Evolutionary conservation across 2,113 vertebrate genomes (phyloP), one percentile per base, ranked within the genome.

Genomic region (Upupa epops): DNA sequence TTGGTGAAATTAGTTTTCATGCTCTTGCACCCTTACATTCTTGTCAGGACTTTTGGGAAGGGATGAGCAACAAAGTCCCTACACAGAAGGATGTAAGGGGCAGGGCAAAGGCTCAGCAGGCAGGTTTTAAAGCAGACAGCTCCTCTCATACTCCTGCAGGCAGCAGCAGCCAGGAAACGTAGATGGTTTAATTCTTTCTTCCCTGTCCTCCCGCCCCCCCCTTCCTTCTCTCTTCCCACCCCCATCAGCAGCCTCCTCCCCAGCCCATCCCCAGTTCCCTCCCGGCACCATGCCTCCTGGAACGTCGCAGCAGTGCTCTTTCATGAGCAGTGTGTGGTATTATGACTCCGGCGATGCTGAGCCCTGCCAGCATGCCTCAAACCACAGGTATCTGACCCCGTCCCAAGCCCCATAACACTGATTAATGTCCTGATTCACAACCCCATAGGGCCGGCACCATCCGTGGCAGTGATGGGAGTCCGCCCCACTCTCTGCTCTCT

Each of bases 321-420:
- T 80, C 85, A 31, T 66, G 84, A 82, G 77, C 81, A 34, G 69
- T 12, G n/a, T 34, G 63, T 28, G 84, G 82, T 77, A 78, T 91
- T 78, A 74, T 54, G 85, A 75, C 31, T 83, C 63, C 14, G 31
- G 60, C 14, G 4, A 59, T 6, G 52, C 76, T 20, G 36, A 69
- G 56, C 71, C 65, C 40, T 72, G 42, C 83, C 78, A 91, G 78
- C 91, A 66, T 3, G 51, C 83, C 89, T 56, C 71, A 79, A 91
- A 94, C 95, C 93, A 71, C 95, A 95, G 93, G 83, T 89, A 94
- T 95, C 93, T 83, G 76, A 83, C 90, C 88, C 83, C 6, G 20
- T 90, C 88, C 80, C 85, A 34, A 91, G 66, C 55, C 88, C 82
- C 49, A 21, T 13, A 59, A 77, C 46, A 1, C 42, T 59, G 46